Conservation (phyloP, 2,888 invertebrate species). For the Cancer borealis region DNA sequence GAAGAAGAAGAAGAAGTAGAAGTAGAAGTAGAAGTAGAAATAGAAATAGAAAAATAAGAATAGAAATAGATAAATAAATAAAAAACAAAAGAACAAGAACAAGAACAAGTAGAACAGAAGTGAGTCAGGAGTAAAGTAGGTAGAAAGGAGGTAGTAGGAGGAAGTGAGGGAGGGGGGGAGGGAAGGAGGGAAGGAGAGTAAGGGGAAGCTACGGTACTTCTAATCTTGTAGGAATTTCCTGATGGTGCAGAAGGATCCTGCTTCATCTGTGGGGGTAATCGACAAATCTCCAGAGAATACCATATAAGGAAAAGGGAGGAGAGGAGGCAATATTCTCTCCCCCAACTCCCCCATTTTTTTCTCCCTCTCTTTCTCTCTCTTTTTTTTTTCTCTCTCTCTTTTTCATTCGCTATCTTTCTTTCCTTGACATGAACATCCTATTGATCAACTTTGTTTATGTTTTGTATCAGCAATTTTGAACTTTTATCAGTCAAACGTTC, state of each 20-base stretch:
- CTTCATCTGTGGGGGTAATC: background rate
- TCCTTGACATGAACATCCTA: background rate
- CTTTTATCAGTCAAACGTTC: background rate
- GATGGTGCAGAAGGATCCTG: background rate
- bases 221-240: background rate
- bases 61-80: background rate
- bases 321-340: background rate
- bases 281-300: background rate
- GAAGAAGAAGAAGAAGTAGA: no score
- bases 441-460: background rate
- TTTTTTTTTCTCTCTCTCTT: constrained; percentile 10
- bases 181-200: background rate
- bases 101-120: background rate
- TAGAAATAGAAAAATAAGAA: background rate
- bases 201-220: background rate
- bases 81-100: background rate
- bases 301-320: background rate
- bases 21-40: background rate
- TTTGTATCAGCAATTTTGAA: background rate
- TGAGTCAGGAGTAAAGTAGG: background rate
- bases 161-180: background rate
- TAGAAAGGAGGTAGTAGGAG: background rate
- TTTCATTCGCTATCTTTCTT: constrained; percentile 1
- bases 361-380: constrained; percentile 34
- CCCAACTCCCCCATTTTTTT: background rate